phyloP scores from a whole-genome alignment of 1,140 invertebrate genomes.

The Brachionus sp. region DNA sequence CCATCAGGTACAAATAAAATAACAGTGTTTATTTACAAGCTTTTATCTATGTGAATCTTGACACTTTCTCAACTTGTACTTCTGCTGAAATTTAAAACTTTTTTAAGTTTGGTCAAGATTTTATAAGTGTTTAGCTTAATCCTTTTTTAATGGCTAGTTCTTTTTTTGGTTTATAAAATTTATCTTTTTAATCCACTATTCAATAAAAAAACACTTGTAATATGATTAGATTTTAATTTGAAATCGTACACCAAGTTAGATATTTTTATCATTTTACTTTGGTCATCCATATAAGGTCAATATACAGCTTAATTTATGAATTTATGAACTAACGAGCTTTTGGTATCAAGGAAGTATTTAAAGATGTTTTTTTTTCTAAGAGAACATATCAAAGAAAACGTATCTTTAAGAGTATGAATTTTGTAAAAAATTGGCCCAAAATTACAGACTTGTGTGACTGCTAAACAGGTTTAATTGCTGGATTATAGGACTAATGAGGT shows the following conservation, averaged over 20 bases:
- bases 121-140: constrained; percentile 4
- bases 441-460: neutral
- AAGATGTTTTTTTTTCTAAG: no score
- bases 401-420: neutral
- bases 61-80: constrained; percentile 3
- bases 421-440: neutral
- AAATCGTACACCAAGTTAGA: constrained; percentile 4
- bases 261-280: neutral
- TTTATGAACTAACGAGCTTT: neutral
- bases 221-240: constrained; percentile 32
- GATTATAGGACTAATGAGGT: neutral
- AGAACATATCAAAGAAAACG: no score
- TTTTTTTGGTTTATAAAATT: neutral
- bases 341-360: no score
- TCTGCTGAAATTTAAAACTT: constrained; percentile 27
- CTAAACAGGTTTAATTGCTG: no score
- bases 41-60: neutral
- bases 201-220: neutral
- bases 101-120: neutral
- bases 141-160: neutral
- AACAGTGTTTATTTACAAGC: neutral
- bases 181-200: constrained; percentile 8
- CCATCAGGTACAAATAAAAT: constrained; percentile 29
- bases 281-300: neutral
- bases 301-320: neutral